phyloP scores from a whole-genome alignment of 2,797 vertebrate species.

The Balearica regulorum region DNA sequence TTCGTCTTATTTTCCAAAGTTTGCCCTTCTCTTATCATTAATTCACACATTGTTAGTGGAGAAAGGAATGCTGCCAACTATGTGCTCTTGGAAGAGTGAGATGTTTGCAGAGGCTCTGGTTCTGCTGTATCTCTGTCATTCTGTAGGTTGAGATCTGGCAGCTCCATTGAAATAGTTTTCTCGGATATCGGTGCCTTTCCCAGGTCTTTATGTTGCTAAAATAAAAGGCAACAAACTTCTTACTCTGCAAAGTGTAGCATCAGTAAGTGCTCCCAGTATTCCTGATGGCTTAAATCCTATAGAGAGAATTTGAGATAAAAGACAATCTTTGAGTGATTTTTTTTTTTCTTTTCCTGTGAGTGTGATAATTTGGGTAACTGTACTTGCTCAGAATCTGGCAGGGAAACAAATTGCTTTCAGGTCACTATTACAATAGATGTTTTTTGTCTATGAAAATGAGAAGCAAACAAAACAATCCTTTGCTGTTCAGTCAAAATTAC shows the following conservation, averaged over 20 bases:
- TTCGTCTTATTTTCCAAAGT: conserved; percentile 40
- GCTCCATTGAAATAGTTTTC: not conserved
- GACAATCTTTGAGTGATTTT: not conserved
- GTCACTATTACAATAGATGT: not conserved
- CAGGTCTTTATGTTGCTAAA: conserved; percentile 2
- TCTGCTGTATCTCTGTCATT: conserved; percentile 22
- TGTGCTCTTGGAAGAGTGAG: conserved; percentile 55
- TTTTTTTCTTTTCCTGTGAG: not conserved
- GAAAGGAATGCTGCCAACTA: conserved; percentile 63
- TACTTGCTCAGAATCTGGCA: not conserved
- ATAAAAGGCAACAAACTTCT: not conserved
- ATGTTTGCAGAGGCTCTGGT: conserved; percentile 51
- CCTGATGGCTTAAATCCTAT: not conserved
- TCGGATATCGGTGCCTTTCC: not conserved
- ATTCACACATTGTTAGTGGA: conserved; percentile 55
- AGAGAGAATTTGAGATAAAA: not conserved
- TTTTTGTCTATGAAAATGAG: not conserved
- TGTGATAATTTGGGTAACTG: not conserved
- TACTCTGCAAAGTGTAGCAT: not conserved
- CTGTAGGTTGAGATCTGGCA: conserved; percentile 42
- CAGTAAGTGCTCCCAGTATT: not conserved
- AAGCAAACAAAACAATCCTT: not conserved
- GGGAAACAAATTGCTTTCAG: not conserved
- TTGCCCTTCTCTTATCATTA: conserved; percentile 57
- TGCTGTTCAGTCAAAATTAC: not conserved